phyloP scores from a whole-genome alignment of 1,140 invertebrate species.

The Drepana arcuata region DNA sequence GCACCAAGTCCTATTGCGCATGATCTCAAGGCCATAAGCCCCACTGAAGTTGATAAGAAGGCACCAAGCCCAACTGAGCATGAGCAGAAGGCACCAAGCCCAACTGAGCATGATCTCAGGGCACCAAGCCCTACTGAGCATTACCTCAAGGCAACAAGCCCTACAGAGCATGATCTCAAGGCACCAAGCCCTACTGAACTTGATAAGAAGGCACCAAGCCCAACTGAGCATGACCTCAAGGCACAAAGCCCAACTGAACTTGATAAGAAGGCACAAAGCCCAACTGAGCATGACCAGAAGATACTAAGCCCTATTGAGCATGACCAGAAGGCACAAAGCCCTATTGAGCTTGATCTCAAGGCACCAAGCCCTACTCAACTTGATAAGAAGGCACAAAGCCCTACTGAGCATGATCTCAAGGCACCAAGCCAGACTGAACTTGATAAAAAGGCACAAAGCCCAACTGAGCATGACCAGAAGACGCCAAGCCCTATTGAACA shows the following conservation, averaged over 20 bases:
- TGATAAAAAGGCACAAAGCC: no score
- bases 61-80: background rate
- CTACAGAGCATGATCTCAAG: background rate
- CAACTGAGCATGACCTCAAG: slow-evolving; percentile 2
- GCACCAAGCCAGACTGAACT: background rate
- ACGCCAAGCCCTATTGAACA: background rate
- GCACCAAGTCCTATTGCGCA: slow-evolving; percentile 2
- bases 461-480: no score
- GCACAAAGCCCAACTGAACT: background rate
- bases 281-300: slow-evolving; percentile 2
- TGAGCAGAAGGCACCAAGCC: slow-evolving; percentile 4
- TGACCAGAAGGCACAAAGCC: background rate
- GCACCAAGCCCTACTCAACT: background rate
- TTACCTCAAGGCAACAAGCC: background rate
- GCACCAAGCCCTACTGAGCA: background rate
- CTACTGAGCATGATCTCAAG: background rate
- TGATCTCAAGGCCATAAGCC: background rate
- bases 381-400: background rate
- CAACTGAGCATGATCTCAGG: slow-evolving; percentile 1
- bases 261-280: background rate
- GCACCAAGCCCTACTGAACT: slow-evolving; percentile 1
- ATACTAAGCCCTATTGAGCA: background rate
- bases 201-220: slow-evolving; percentile 2
- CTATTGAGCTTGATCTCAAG: background rate
- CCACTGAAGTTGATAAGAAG: background rate